Evolutionary conservation across 2,113 vertebrate genomes (phyloP).

Genomic region (Dicrurus megarhynchus): DNA sequence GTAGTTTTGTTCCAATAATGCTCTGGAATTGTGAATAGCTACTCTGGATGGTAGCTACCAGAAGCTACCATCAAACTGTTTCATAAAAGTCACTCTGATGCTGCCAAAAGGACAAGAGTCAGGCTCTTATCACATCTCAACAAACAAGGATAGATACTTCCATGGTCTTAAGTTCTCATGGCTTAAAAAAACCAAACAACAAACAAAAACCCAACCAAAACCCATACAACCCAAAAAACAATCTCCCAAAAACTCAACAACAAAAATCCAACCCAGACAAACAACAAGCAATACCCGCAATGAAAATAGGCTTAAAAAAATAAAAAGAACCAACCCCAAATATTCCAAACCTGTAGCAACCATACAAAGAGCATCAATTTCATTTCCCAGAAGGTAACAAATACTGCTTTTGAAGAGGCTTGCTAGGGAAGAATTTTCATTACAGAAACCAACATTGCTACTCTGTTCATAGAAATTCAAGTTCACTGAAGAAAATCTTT

Average conservation of each 20-base stretch:
- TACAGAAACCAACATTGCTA: neutral
- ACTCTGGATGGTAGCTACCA: too few relatives aligned
- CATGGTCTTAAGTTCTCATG: neutral
- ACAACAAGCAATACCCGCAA: rapidly evolving
- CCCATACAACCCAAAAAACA: neutral
- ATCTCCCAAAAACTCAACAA: neutral
- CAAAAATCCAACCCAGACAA: neutral
- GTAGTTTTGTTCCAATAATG: neutral
- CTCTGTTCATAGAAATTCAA: neutral
- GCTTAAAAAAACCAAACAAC: neutral
- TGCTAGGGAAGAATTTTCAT: neutral
- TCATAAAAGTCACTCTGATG: neutral
- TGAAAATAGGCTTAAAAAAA: neutral
- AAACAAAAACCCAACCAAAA: neutral
- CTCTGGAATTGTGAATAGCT: neutral
- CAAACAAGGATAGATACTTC: neutral
- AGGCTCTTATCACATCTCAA: neutral
- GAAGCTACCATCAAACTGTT: neutral
- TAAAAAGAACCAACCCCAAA: neutral
- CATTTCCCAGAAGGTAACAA: neutral
- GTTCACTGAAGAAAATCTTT: neutral
- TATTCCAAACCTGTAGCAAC: neutral
- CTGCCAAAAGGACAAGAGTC: neutral
- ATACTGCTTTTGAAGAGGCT: neutral
- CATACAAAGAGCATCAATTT: neutral